phyloP scores from a whole-genome alignment of 2,113 vertebrate species.

The Sceloporus tristichus region DNA sequence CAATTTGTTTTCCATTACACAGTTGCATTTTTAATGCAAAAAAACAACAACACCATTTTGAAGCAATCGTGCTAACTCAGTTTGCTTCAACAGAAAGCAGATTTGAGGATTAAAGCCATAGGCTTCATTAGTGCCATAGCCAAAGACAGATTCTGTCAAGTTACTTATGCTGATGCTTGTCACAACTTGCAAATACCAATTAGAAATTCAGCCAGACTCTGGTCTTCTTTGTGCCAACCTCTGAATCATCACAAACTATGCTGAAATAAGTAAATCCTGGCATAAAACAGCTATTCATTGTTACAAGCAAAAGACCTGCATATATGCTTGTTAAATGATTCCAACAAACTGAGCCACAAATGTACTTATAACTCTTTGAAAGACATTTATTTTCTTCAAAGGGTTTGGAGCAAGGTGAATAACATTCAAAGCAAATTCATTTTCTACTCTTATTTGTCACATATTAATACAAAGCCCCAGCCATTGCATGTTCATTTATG shows the following conservation, averaged over 20 bases:
- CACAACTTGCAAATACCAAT: conserved; percentile 6
- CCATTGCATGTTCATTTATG: neutral
- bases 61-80: neutral
- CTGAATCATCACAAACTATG: conserved; percentile 19
- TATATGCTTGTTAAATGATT: neutral
- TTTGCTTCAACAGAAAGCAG: conserved; percentile 9
- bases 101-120: neutral
- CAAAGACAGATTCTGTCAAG: neutral
- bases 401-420: neutral
- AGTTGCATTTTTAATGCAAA: neutral
- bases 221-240: neutral
- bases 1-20: neutral
- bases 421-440: neutral
- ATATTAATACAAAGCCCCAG: neutral
- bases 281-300: neutral
- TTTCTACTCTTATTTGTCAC: neutral
- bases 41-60: neutral
- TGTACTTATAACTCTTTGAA: neutral
- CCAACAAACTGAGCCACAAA: neutral
- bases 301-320: neutral
- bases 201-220: conserved; percentile 12
- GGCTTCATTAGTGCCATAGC: conserved; percentile 5
- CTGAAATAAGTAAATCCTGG: neutral
- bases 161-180: conserved; percentile 15
- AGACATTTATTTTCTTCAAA: neutral